Percentiles rank a stretch among this genome's conserved stretches.
phyloP scores from a whole-genome alignment of 2,888 invertebrate species.

The Aleiodes alternator region DNA sequence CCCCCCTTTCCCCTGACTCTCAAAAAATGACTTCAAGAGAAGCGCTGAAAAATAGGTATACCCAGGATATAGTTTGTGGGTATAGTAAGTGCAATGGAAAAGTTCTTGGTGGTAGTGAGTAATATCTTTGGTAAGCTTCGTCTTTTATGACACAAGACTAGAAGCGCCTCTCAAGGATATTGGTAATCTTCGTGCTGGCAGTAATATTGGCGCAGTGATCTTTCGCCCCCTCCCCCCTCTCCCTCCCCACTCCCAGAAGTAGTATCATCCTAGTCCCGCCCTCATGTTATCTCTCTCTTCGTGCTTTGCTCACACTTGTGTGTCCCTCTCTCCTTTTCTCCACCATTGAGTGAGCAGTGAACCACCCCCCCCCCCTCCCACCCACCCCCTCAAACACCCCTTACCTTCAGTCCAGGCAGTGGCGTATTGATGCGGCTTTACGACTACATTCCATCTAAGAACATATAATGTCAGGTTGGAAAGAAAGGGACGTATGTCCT shows the following conservation, averaged over 20 bases:
- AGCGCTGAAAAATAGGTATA: background rate
- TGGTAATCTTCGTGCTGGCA: slow-evolving; percentile 74
- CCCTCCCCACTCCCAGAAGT: slow-evolving; percentile 13
- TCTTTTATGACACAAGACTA: slow-evolving; percentile 74
- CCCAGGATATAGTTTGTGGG: background rate
- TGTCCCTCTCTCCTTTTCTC: slow-evolving; percentile 19
- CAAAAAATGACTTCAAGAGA: no score
- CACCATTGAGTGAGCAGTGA: slow-evolving; percentile 45
- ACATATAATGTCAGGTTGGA: slow-evolving; percentile 46
- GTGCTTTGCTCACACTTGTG: slow-evolving; percentile 33
- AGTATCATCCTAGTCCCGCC: slow-evolving; percentile 34
- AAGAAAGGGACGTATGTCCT: no score
- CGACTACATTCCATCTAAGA: slow-evolving; percentile 66
- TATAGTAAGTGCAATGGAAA: slow-evolving; percentile 21
- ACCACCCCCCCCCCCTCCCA: slow-evolving; percentile 33
- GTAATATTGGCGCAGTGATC: slow-evolving; percentile 75
- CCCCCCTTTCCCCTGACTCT: no score
- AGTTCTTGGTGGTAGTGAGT: slow-evolving; percentile 62
- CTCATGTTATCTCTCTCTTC: slow-evolving; percentile 40
- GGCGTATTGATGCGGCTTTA: slow-evolving; percentile 70
- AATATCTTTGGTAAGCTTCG: slow-evolving; percentile 75
- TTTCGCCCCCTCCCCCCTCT: slow-evolving; percentile 64
- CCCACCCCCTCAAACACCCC: slow-evolving; percentile 38
- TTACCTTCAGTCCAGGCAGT: slow-evolving; percentile 59
- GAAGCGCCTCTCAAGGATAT: slow-evolving; percentile 74